Percentiles rank a stretch among this genome's conserved stretches.
Evolutionary conservation across 2,113 vertebrate species (phyloP).

Genomic region (Ophiodon elongatus): DNA sequence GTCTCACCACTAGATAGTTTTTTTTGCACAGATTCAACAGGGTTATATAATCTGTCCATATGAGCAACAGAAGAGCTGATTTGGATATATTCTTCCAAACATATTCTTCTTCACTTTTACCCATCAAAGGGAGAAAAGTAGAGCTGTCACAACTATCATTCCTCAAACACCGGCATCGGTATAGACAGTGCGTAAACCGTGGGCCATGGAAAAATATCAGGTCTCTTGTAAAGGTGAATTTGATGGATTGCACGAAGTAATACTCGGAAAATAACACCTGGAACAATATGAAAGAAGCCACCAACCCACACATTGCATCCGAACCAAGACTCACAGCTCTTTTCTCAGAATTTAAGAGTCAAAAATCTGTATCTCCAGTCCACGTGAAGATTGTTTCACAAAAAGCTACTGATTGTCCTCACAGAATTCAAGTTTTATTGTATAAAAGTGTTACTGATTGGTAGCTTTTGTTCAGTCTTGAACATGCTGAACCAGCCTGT

Average conservation of each 20-base stretch:
- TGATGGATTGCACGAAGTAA: slow-evolving; percentile 54
- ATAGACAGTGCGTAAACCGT: slow-evolving; percentile 18
- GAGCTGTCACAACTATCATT: slow-evolving; percentile 12
- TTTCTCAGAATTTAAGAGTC: slow-evolving; percentile 10
- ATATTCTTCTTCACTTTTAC: slow-evolving; percentile 12
- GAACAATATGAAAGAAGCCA: slow-evolving; percentile 31
- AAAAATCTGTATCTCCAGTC: neutral
- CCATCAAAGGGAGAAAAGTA: neutral
- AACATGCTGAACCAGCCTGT: neutral
- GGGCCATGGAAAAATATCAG: slow-evolving; percentile 38
- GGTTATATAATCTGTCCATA: slow-evolving; percentile 20
- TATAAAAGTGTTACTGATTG: neutral
- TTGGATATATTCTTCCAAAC: neutral
- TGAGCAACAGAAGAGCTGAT: neutral
- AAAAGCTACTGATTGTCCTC: slow-evolving; percentile 24
- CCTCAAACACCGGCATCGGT: slow-evolving; percentile 25
- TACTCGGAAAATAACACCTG: slow-evolving; percentile 46
- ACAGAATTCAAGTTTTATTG: neutral
- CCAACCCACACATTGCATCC: slow-evolving; percentile 37
- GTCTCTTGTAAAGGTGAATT: slow-evolving; percentile 36
- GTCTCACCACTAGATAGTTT: slow-evolving; percentile 9
- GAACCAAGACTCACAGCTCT: slow-evolving; percentile 14
- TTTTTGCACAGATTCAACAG: slow-evolving; percentile 23
- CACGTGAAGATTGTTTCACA: neutral
- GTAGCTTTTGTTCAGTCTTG: neutral